phyloP scores from a whole-genome alignment of 2,113 vertebrate species.

The Pelmatolapia mariae region DNA sequence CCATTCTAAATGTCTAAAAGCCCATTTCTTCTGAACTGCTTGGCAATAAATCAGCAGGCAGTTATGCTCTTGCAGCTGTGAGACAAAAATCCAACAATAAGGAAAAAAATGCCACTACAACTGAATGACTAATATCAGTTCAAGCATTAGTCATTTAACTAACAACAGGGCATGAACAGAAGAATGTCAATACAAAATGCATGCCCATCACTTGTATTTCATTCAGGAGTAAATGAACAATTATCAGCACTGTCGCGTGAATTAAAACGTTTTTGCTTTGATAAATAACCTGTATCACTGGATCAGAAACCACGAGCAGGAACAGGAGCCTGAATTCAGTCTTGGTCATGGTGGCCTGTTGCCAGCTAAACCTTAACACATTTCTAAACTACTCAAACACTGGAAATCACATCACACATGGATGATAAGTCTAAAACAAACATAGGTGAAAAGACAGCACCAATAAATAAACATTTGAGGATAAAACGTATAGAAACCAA shows the following conservation, averaged over 20 bases:
- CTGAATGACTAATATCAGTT: neutral
- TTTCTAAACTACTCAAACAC: neutral
- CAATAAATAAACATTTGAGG: neutral
- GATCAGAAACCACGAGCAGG: neutral
- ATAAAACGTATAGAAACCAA: neutral
- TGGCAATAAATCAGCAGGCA: conserved; percentile 12
- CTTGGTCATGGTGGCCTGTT: neutral
- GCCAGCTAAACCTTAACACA: neutral
- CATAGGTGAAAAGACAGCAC: neutral
- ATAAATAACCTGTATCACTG: neutral
- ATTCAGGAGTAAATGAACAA: neutral
- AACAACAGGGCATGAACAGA: neutral
- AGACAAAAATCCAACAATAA: neutral
- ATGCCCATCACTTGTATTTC: neutral
- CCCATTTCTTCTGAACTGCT: conserved; percentile 9
- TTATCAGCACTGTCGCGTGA: neutral
- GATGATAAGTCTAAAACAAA: neutral
- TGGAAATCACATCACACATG: neutral
- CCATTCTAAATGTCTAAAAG: conserved; percentile 23
- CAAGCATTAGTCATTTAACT: conserved; percentile 6
- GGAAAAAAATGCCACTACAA: neutral
- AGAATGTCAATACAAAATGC: neutral
- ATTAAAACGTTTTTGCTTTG: neutral
- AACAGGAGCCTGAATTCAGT: neutral
- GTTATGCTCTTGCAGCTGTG: neutral